Evolutionary conservation across 2,113 vertebrate genomes (phyloP), one percentile per base, ranked within the genome.

Genomic region (Microcebus lehilahytsara): DNA sequence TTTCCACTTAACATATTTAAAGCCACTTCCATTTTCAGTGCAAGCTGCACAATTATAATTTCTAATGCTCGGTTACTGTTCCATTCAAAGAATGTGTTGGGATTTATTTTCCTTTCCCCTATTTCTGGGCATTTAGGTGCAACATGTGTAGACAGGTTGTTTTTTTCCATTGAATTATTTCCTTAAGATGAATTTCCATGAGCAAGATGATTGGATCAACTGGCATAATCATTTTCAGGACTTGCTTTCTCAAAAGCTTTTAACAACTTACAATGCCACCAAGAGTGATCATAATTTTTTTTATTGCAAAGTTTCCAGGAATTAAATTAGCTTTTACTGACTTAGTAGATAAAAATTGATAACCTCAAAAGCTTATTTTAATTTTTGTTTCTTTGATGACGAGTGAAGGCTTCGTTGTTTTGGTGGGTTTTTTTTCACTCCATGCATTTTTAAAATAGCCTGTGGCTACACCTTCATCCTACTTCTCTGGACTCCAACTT

Each of bases 261-360:
- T 27, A 96, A 85, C 66, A 56, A 84, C 32, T 51, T 92, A 46
- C 5, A 14, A 30, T n/a, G 56, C 20, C 46, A 71, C 27, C 66
- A 89, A 95, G 51, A 40, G 30, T 0, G 4, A 94, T 49, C 16
- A 53, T 20, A 53, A 22, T 17, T 53, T 77, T 78, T 88, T 88
- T 85, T 64, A 60, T 20, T 79, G 42, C 34, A 83, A 42, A 11
- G 49, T 92, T 97, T 20, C 71, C 77, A 81, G 69, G 74, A 93
- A 92, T 69, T 81, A 92, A 92, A 83, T 78, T 66, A 77, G 46
- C 49, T 83, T 96, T 92, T 90, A 74, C 62, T 89, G 62, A 62
- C 23, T 49, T 86, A 23, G 62, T 46, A 78, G 87, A 74, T 71
- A 79, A 92, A 94, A 89, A 71, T 19, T 46, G 6, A 81, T 85